Conservation (phyloP, 2,888 invertebrate species). For the Carpatolechia fugitivella region DNA sequence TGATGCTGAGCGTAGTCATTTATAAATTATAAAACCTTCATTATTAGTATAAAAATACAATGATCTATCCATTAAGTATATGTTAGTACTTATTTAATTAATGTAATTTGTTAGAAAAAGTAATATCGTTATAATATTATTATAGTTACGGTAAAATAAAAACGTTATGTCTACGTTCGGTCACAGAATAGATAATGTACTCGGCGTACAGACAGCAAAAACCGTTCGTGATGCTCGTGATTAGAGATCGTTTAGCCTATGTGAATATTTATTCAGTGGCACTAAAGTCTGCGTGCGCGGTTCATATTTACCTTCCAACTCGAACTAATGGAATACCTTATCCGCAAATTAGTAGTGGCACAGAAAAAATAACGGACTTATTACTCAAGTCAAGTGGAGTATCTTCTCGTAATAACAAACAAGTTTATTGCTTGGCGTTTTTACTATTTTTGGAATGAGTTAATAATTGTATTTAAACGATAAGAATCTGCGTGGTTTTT, state of each 20-base stretch:
- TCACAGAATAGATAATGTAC: conserved; percentile 13
- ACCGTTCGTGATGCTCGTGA: conserved; percentile 54
- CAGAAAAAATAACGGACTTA: neutral
- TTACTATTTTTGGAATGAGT: neutral
- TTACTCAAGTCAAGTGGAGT: neutral
- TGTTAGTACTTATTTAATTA: too few relatives aligned
- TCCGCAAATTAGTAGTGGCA: conserved; percentile 8
- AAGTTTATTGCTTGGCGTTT: neutral
- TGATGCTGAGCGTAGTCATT: too few relatives aligned
- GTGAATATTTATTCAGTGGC: conserved; percentile 64
- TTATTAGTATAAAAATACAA: too few relatives aligned
- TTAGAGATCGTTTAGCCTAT: conserved; percentile 68
- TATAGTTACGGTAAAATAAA: conserved; percentile 24
- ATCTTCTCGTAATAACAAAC: neutral
- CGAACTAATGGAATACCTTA: conserved; percentile 36
- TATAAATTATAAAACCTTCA: too few relatives aligned
- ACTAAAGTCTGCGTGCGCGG: conserved; percentile 55
- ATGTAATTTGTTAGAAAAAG: neutral
- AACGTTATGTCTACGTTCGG: too few relatives aligned
- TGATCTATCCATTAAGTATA: too few relatives aligned
- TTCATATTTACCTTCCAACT: conserved; percentile 45
- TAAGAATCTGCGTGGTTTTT: too few relatives aligned
- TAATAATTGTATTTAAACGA: too few relatives aligned
- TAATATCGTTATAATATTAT: conserved; percentile 6
- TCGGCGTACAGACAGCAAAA: conserved; percentile 32